Conservation (phyloP, 1,140 invertebrate genomes). For the Cryptotermes secundus region DNA sequence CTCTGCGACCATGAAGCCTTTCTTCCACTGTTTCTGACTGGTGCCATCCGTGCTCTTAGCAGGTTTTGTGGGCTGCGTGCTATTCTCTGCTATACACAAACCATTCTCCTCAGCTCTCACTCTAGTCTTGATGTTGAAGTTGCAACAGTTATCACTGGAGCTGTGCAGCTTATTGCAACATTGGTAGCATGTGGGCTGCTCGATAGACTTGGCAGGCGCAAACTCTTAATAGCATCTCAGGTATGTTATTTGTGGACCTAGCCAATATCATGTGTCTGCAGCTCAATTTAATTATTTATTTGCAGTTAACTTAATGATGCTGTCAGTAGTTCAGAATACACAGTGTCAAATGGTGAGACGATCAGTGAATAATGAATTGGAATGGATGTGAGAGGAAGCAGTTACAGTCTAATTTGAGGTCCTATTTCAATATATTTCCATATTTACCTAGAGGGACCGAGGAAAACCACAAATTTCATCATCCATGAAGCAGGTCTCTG, state of each 20-base stretch:
- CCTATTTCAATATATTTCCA: too few species aligned
- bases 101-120: conserved; percentile 37
- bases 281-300: too few species aligned
- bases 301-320: too few species aligned
- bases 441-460: too few species aligned
- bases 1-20: conserved; percentile 29
- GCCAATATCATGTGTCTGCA: too few species aligned
- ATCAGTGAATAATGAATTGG: too few species aligned
- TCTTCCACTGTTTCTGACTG: conserved; percentile 30
- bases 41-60: conserved; percentile 32
- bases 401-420: too few species aligned
- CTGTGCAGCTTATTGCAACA: conserved; percentile 49
- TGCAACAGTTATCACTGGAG: conserved; percentile 49
- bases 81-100: conserved; percentile 30
- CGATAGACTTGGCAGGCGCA: conserved; percentile 49
- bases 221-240: conserved; percentile 46
- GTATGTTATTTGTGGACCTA: neutral
- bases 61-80: conserved; percentile 37
- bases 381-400: too few species aligned
- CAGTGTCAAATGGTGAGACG: too few species aligned
- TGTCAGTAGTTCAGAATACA: too few species aligned
- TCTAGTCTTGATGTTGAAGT: conserved; percentile 41
- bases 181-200: conserved; percentile 44
- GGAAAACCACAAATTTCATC: too few species aligned
- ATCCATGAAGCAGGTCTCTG: too few species aligned